Base-by-base conservation (phyloP, 2,797 vertebrate genomes). In the Atherinosoma microstoma region DNA sequence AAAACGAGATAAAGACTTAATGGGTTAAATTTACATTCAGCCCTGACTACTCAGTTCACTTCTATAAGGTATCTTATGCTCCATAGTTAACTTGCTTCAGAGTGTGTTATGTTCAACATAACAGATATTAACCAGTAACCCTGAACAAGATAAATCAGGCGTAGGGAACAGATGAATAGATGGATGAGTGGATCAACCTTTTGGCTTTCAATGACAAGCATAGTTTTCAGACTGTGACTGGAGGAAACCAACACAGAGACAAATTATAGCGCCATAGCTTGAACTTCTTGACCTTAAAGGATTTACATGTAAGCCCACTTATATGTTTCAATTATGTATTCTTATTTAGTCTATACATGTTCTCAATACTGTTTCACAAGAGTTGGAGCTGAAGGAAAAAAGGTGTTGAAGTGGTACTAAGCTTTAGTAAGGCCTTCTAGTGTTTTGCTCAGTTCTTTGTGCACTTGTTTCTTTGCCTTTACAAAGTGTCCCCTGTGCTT, bases 401-500 rank as follows among this genome's bases (percentile, higher is more conserved):
- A 20, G 18, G 10, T 16, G 53, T 54, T n/a, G 13, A 47, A 34
- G 56, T 45, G 38, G 27, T 54, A n/a, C 53, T 62, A 56, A 62
- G 20, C 60, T 68, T 57, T 47, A 8, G 18, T 47, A 20, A 47
- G 66, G n/a, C n/a, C 32, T 34, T 27, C n/a, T 9, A 40, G 20
- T n/a, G 49, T 29, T 70, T 38, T 36, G 6, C 67, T 70, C 58
- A 54, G 47, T 54, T 70, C 35, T 32, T 40, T 61, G 24, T 32
- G 49, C 10, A 27, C 34, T 60, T n/a, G 5, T 53, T 53, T 60
- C 45, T 61, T 59, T 58, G 40, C 58, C 34, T 60, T 49, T 30
- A 45, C 29, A 34, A 35, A 29, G 47, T n/a, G 58, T 42, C 51
- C 32, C 15, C 38, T 24, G 59, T n/a, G 27, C 49, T 62, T 34